phyloP scores from a whole-genome alignment of 2,888 invertebrate species.

The Andricus curvator region DNA sequence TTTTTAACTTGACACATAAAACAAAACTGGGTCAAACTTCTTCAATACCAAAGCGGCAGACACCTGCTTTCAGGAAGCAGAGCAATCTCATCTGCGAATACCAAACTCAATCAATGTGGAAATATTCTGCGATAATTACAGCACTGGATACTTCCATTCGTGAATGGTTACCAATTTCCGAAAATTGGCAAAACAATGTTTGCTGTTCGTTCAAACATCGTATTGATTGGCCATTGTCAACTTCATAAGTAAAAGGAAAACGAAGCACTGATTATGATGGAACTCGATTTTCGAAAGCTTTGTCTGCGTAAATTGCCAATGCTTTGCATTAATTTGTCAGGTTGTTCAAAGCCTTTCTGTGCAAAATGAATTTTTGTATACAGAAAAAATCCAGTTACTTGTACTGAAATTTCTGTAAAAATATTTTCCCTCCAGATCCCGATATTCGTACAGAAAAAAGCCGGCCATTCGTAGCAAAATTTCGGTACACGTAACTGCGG shows the following conservation, averaged over 20 bases:
- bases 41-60: neutral
- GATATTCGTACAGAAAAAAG: too few relatives aligned
- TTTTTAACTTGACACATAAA: constrained; percentile 39
- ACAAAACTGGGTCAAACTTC: constrained; percentile 32
- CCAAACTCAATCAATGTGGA: constrained; percentile 17
- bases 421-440: too few relatives aligned
- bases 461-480: too few relatives aligned
- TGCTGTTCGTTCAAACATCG: constrained; percentile 23
- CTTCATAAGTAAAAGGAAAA: constrained; percentile 26
- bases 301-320: neutral
- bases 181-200: constrained; percentile 36
- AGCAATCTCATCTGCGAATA: constrained; percentile 10
- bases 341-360: neutral
- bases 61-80: constrained; percentile 16
- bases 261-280: constrained; percentile 15
- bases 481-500: too few relatives aligned
- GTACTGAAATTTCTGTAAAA: too few relatives aligned
- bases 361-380: neutral
- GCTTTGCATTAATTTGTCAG: neutral
- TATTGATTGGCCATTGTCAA: constrained; percentile 26
- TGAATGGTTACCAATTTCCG: constrained; percentile 22
- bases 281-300: constrained; percentile 28
- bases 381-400: too few relatives aligned
- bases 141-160: constrained; percentile 6
- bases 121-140: constrained; percentile 26